Evolutionary conservation across 2,113 vertebrate genomes (phyloP).

Genomic region (Cyprinodon brontotheroides): DNA sequence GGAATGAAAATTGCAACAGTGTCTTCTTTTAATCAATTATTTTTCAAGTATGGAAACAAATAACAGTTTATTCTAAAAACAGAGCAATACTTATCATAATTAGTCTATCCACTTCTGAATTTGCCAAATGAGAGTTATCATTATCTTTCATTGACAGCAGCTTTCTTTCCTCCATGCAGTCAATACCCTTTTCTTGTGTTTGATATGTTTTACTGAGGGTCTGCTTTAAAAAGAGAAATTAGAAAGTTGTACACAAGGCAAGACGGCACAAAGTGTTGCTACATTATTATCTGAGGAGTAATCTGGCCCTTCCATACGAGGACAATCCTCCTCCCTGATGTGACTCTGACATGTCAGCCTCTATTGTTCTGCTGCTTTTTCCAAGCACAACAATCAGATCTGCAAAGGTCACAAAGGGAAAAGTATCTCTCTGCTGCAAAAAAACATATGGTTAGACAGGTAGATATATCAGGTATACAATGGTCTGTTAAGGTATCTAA

Average conservation of each 20-base stretch:
- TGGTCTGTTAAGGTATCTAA: too few species aligned
- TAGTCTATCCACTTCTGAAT: constrained; percentile 10
- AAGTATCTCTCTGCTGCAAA: neutral
- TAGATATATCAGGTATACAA: too few species aligned
- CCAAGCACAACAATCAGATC: constrained; percentile 17
- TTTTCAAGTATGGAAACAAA: too few species aligned
- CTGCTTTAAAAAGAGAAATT: neutral
- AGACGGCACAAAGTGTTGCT: neutral
- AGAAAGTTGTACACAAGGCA: constrained; percentile 32
- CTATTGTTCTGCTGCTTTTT: neutral
- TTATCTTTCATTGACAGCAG: constrained; percentile 10
- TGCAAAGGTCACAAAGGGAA: constrained; percentile 17
- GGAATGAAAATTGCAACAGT: too few species aligned
- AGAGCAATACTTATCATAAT: too few species aligned
- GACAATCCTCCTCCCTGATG: neutral
- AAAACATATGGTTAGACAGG: neutral
- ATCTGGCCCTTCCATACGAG: neutral
- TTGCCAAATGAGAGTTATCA: neutral
- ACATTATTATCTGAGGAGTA: constrained; percentile 9
- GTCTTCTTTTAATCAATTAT: too few species aligned
- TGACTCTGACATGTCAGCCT: constrained; percentile 9
- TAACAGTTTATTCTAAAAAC: too few species aligned
- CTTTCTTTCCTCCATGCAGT: neutral
- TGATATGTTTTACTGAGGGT: neutral
- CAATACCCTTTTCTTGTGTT: neutral